A percentile compares a stretch with the other conserved stretches of the same genome.
Conservation (phyloP, 2,888 invertebrate species). For the Pterostichus madidus region DNA sequence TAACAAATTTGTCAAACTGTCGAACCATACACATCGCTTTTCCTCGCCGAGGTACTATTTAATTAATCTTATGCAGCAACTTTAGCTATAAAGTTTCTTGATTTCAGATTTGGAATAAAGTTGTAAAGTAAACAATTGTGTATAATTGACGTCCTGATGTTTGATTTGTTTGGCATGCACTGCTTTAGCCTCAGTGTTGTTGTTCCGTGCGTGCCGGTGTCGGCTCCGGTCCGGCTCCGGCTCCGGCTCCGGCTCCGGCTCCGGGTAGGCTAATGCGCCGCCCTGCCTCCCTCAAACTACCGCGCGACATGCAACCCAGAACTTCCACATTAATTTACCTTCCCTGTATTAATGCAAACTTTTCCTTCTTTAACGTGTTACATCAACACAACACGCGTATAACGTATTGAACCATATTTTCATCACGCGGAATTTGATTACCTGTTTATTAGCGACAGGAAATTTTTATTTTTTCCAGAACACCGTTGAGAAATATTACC, state of each 20-base stretch:
- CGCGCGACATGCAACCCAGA: slow-evolving; percentile 62
- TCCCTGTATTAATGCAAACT: slow-evolving; percentile 57
- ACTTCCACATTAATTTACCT: slow-evolving; percentile 64
- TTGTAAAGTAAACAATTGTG: no score
- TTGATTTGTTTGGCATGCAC: slow-evolving; percentile 30
- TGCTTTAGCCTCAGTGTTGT: slow-evolving; percentile 14
- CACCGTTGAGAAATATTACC: slow-evolving; percentile 4
- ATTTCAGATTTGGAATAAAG: no score
- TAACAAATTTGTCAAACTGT: no score
- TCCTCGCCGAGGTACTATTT: no score
- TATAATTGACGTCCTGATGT: no score
- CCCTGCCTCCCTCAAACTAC: slow-evolving; percentile 59
- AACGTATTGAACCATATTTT: slow-evolving; percentile 44
- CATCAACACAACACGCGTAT: slow-evolving; percentile 36
- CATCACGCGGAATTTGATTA: slow-evolving; percentile 48
- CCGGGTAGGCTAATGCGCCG: slow-evolving; percentile 43
- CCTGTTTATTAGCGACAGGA: slow-evolving; percentile 15
- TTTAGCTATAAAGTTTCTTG: no score
- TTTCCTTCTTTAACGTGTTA: slow-evolving; percentile 55
- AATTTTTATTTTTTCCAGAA: slow-evolving; percentile 35
- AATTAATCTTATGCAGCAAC: no score
- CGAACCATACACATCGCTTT: no score
- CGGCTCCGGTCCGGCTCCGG: slow-evolving; percentile 6
- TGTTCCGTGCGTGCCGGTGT: slow-evolving; percentile 43
- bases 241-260: slow-evolving; percentile 11